These are phyloP conservation scores for Circaetus cinerascens DNA, from an alignment of 2,113 vertebrate genomes.

Conservation along the genomic window DNA sequence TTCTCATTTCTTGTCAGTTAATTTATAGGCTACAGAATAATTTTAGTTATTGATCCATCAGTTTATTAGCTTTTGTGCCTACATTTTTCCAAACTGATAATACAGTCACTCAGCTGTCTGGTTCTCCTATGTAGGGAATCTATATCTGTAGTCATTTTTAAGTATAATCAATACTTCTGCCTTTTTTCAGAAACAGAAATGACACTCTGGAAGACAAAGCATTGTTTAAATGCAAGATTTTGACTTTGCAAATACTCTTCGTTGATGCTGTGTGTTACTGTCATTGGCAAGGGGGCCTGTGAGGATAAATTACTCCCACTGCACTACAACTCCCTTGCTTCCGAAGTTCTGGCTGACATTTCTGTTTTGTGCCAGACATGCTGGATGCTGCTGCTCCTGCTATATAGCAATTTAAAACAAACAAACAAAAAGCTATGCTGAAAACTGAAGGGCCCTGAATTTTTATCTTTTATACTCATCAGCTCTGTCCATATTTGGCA, in stretches of 20 bases:
- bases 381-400: not conserved
- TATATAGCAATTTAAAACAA: not conserved
- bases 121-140: not conserved
- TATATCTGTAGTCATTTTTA: not conserved
- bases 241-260: not conserved
- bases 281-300: not conserved
- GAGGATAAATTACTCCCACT: not conserved
- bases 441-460: not conserved
- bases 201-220: not conserved
- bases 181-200: not conserved
- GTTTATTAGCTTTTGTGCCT: not conserved
- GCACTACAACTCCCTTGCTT: not conserved
- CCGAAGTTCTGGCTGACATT: not conserved
- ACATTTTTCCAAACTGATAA: not conserved
- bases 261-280: not conserved
- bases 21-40: not conserved
- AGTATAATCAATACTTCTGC: not conserved
- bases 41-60: not conserved
- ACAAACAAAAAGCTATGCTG: not conserved
- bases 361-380: not conserved
- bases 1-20: not conserved
- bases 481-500: not conserved
- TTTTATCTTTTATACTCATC: not conserved
- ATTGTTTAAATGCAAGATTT: not conserved
- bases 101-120: not conserved